These are phyloP conservation scores for Globicephala melas DNA, from an alignment of 2,113 vertebrate species.

Conservation along the genomic window DNA sequence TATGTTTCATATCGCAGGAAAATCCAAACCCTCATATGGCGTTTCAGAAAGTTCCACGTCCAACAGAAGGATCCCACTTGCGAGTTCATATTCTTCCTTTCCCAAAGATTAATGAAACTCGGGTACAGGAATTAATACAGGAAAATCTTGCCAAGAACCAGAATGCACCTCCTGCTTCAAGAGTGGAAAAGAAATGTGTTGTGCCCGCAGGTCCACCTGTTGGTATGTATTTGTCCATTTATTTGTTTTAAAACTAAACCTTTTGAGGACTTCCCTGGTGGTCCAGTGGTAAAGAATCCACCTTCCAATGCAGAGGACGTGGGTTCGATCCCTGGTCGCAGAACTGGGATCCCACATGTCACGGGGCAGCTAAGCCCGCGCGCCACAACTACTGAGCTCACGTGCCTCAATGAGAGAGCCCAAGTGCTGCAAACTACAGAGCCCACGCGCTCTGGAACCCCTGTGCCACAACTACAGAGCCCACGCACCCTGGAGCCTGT, in stretches of 20 bases:
- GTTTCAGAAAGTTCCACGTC: constrained; percentile 97
- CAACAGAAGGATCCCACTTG: constrained; percentile 97
- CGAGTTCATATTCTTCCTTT: constrained; percentile 96
- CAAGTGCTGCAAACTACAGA: too few species aligned
- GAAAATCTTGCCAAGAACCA: constrained; percentile 89
- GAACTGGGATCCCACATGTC: too few species aligned
- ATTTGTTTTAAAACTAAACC: constrained; percentile 46
- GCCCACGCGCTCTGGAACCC: too few species aligned
- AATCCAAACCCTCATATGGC: constrained; percentile 98
- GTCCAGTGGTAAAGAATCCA: not conserved
- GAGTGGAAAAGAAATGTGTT: constrained; percentile 93
- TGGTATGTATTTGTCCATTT: constrained; percentile 85
- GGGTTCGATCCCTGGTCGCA: not conserved
- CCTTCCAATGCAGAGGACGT: not conserved
- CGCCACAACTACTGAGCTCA: too few species aligned
- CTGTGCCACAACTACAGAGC: too few species aligned
- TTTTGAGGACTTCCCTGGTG: not conserved
- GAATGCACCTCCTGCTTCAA: constrained; percentile 76
- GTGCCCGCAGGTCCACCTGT: constrained; percentile 96
- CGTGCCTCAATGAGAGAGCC: too few species aligned
- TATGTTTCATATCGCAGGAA: constrained; percentile 84
- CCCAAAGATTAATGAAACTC: constrained; percentile 88
- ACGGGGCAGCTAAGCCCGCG: too few species aligned
- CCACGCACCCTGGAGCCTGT: too few species aligned
- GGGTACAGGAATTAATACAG: constrained; percentile 89